phyloP scores from a whole-genome alignment of 2,888 invertebrate genomes.

The Eurytoma californica region DNA sequence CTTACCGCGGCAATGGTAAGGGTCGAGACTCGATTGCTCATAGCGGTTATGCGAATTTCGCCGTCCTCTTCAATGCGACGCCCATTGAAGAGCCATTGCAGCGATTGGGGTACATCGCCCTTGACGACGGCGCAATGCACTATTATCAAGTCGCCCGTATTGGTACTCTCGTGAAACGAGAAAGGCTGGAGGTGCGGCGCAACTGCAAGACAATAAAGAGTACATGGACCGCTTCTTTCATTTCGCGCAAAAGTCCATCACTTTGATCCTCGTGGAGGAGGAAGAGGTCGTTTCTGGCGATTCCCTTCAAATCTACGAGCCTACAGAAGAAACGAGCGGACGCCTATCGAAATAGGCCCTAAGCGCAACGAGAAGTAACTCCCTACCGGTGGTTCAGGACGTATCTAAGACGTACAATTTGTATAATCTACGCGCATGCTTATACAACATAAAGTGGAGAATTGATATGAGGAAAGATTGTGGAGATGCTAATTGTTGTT shows the following conservation, averaged over 20 bases:
- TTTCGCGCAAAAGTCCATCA: neutral
- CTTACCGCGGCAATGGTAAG: slow-evolving; percentile 78
- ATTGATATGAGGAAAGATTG: neutral
- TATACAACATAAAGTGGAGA: neutral
- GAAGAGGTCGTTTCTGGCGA: neutral
- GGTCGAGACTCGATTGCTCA: slow-evolving; percentile 82
- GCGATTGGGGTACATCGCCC: slow-evolving; percentile 81
- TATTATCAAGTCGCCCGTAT: slow-evolving; percentile 85
- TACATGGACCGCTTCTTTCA: neutral
- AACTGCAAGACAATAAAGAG: slow-evolving; percentile 60
- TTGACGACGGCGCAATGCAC: slow-evolving; percentile 80
- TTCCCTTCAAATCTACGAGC: neutral
- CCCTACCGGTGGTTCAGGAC: neutral
- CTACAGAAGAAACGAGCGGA: neutral
- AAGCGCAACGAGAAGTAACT: neutral
- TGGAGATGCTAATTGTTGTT: too few relatives aligned
- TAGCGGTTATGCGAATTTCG: slow-evolving; percentile 77
- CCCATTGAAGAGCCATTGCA: slow-evolving; percentile 79
- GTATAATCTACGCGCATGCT: slow-evolving; percentile 5
- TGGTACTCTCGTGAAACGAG: slow-evolving; percentile 75
- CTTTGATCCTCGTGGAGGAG: neutral
- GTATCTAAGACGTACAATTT: too few relatives aligned
- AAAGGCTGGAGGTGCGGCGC: slow-evolving; percentile 76
- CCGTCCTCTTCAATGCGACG: slow-evolving; percentile 71
- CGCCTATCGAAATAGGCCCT: neutral